Conservation (phyloP, 2,113 vertebrate genomes). For the Sinocyclocheilus grahami region DNA sequence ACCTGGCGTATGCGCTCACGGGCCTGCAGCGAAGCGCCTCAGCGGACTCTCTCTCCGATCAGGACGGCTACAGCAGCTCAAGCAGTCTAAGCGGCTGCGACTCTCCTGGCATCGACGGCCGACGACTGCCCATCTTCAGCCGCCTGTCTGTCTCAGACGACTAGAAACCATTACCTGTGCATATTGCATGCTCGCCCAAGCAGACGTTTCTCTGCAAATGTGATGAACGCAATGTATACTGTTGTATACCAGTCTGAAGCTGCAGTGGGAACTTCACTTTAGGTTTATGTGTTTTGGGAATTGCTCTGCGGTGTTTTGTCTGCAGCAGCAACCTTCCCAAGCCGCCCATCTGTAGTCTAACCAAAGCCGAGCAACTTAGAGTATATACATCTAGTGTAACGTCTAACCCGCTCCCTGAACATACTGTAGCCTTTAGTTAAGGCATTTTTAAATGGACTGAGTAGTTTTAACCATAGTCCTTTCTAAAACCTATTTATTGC, state of each 20-base stretch:
- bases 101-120: constrained; percentile 72
- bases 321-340: constrained; percentile 12
- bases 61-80: constrained; percentile 77
- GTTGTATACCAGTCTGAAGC: constrained; percentile 76
- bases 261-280: constrained; percentile 53
- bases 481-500: constrained; percentile 72
- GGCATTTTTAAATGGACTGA: constrained; percentile 49
- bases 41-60: constrained; percentile 77
- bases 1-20: constrained; percentile 45
- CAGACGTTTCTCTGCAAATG: constrained; percentile 64
- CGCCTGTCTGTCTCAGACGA: constrained; percentile 76
- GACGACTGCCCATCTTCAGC: constrained; percentile 81
- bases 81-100: constrained; percentile 75
- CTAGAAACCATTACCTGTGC: constrained; percentile 71
- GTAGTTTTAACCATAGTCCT: constrained; percentile 59
- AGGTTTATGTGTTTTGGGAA: constrained; percentile 50
- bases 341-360: constrained; percentile 61
- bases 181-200: constrained; percentile 76
- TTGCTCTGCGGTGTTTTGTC: constrained; percentile 51
- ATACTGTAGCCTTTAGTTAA: constrained; percentile 69
- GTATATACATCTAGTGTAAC: constrained; percentile 50
- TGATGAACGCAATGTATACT: constrained; percentile 70
- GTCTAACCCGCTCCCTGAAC: constrained; percentile 58
- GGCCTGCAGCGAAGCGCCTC: constrained; percentile 70
- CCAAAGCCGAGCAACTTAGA: constrained; percentile 70